Percentiles rank a stretch among this genome's conserved stretches.
These are phyloP conservation scores for Plodia interpunctella DNA, from an alignment of 1,140 invertebrate species.

Conservation along the genomic window DNA sequence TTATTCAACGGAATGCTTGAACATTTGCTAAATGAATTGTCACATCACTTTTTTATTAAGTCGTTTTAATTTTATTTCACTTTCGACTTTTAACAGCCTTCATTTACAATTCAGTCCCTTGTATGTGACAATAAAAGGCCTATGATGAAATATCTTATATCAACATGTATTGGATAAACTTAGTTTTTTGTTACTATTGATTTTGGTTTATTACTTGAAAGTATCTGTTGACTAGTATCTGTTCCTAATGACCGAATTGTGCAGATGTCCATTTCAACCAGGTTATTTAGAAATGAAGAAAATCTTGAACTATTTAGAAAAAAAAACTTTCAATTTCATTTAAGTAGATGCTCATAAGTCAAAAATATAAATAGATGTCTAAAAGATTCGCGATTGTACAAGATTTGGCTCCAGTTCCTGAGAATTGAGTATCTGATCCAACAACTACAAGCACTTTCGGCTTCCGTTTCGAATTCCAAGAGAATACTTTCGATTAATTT, in stretches of 20 bases:
- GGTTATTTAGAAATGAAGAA: no score
- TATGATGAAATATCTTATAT: background rate
- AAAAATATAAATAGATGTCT: no score
- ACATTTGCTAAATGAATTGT: conserved; percentile 19
- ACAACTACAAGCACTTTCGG: conserved; percentile 28
- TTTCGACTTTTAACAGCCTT: background rate
- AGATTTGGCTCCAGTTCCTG: conserved; percentile 7
- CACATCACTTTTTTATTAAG: conserved; percentile 8
- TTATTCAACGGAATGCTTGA: conserved; percentile 31
- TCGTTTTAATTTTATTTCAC: conserved; percentile 1
- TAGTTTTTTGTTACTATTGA: background rate
- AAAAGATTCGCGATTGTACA: background rate
- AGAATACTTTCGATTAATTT: conserved; percentile 51
- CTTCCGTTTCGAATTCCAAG: conserved; percentile 36
- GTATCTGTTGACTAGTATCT: no score
- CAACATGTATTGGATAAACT: background rate
- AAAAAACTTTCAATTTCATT: no score
- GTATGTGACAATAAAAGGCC: background rate
- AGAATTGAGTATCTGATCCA: conserved; percentile 15
- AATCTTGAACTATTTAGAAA: no score
- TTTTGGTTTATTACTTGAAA: no score
- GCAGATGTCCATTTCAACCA: no score
- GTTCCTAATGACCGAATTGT: no score
- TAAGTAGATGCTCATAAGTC: no score
- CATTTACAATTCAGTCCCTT: background rate